phyloP scores from a whole-genome alignment of 1,140 invertebrate genomes.

The Choristoneura fumiferana region DNA sequence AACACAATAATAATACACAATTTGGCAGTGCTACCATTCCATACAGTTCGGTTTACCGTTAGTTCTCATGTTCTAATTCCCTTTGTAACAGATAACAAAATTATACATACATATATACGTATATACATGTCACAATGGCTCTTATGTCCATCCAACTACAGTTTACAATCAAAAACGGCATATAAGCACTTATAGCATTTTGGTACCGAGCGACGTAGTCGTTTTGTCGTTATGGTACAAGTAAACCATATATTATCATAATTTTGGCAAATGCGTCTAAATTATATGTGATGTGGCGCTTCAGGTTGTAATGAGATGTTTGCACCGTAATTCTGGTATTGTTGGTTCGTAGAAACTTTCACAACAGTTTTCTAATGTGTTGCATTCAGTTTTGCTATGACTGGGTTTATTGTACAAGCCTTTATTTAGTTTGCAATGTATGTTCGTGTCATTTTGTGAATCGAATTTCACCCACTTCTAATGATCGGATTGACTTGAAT shows the following conservation, averaged over 20 bases:
- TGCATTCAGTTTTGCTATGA: no score
- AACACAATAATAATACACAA: no score
- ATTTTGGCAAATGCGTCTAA: slow-evolving; percentile 10
- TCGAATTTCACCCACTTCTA: no score
- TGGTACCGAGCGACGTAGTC: not conserved
- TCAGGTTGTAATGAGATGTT: slow-evolving; percentile 4
- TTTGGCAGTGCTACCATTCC: not conserved
- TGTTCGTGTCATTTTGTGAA: no score
- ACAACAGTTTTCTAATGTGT: no score
- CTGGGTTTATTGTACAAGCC: no score
- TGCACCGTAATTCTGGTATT: not conserved
- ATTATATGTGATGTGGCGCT: not conserved
- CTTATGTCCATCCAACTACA: not conserved
- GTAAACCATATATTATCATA: not conserved
- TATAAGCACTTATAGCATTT: not conserved
- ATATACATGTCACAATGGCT: not conserved
- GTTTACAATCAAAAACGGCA: not conserved
- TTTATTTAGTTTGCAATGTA: no score
- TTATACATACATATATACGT: not conserved
- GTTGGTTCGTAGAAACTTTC: not conserved
- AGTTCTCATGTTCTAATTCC: slow-evolving; percentile 15
- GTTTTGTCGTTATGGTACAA: slow-evolving; percentile 1
- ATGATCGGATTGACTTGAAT: no score
- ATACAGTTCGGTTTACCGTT: slow-evolving; percentile 14
- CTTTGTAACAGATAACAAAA: not conserved